phyloP scores from a whole-genome alignment of 2,797 vertebrate species.

The Lagorchestes hirsutus region DNA sequence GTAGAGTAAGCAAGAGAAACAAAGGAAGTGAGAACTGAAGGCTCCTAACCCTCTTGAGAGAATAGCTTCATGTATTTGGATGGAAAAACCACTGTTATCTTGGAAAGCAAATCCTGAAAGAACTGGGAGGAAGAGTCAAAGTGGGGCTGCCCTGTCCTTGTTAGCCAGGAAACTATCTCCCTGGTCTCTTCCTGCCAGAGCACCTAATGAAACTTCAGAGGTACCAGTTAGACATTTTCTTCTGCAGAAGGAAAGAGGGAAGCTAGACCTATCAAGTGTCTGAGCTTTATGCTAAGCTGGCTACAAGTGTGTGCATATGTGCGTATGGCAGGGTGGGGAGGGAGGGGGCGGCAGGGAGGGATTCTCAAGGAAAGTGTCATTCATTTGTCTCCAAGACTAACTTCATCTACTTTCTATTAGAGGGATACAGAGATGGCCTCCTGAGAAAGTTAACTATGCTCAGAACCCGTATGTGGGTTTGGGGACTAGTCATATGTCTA shows the following conservation, averaged over 20 bases:
- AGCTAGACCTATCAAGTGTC: background rate
- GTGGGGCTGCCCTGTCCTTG: background rate
- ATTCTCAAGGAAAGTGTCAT: background rate
- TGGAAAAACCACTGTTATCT: rapidly evolving
- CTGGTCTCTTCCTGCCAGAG: background rate
- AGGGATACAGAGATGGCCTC: background rate
- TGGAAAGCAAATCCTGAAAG: background rate
- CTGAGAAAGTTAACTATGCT: background rate
- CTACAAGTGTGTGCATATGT: background rate
- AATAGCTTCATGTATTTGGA: background rate
- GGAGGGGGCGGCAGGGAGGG: no score
- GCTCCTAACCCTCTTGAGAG: background rate
- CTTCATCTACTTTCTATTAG: background rate
- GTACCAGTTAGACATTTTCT: background rate
- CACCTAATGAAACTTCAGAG: background rate
- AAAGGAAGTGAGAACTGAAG: background rate
- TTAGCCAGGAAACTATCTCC: background rate
- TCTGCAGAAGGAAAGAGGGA: background rate
- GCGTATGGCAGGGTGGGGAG: background rate
- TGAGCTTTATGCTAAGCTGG: background rate
- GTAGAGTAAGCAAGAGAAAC: conserved; percentile 8
- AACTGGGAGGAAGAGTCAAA: background rate
- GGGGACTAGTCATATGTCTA: background rate
- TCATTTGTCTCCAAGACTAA: background rate
- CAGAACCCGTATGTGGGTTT: background rate